A percentile compares a stretch with the other conserved stretches of the same genome.
These are phyloP conservation scores for Micoletzkya japonica DNA, from an alignment of 2,888 invertebrate species.

Conservation along the genomic window DNA sequence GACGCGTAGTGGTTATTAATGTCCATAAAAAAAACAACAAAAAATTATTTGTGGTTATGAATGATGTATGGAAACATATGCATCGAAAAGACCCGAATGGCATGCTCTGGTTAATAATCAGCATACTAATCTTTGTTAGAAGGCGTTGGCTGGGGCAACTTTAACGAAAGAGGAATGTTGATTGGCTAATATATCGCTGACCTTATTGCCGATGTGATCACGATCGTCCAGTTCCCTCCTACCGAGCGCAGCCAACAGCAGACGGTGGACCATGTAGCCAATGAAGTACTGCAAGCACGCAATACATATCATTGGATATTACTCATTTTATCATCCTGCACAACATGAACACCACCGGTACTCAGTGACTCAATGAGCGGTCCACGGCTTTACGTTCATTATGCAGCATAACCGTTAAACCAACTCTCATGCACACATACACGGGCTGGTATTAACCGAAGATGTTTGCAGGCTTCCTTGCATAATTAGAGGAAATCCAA, in stretches of 20 bases:
- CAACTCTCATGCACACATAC: too few relatives aligned
- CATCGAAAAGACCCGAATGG: too few relatives aligned
- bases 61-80: neutral
- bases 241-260: conserved; percentile 88
- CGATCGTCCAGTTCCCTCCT: conserved; percentile 96
- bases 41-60: neutral
- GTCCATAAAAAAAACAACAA: neutral
- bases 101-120: neutral
- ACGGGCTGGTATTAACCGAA: too few relatives aligned
- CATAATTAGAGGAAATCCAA: too few relatives aligned
- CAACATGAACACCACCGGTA: too few relatives aligned
- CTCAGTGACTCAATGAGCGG: too few relatives aligned
- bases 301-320: neutral
- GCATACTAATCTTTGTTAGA: neutral
- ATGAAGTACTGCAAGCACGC: conserved; percentile 53
- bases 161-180: neutral
- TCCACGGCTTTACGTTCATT: too few relatives aligned
- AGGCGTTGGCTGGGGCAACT: neutral
- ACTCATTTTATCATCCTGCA: too few relatives aligned
- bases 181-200: neutral
- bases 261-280: conserved; percentile 94
- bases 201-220: conserved; percentile 90
- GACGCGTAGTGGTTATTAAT: too few relatives aligned
- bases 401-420: too few relatives aligned
- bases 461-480: too few relatives aligned